Percentiles rank a stretch among this genome's conserved stretches.
Evolutionary conservation across 2,888 invertebrate species (phyloP).

Genomic region (Epinotia demarniana): DNA sequence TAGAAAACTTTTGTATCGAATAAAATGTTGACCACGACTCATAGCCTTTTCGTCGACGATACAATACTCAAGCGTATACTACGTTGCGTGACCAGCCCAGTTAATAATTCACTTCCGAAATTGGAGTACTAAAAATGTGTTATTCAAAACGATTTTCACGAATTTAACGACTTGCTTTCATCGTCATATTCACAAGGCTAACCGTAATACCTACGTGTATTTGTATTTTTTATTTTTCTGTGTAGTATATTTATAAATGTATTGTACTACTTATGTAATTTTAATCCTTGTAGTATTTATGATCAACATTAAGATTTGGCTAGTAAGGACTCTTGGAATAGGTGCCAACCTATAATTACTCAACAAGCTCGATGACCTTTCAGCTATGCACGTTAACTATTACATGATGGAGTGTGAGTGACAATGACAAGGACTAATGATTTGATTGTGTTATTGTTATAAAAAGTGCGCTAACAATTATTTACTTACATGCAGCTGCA

Average conservation of each 20-base stretch:
- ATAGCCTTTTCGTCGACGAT: constrained; percentile 9
- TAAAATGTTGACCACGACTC: constrained; percentile 8
- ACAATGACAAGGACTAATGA: constrained; percentile 19
- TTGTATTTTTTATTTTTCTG: neutral
- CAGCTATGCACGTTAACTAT: constrained; percentile 4
- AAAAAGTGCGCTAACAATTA: constrained; percentile 53
- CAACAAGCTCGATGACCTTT: constrained; percentile 6
- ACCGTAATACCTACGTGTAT: too few species aligned
- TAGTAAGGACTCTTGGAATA: neutral
- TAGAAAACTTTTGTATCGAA: constrained; percentile 3
- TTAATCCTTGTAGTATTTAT: neutral
- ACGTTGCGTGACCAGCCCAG: constrained; percentile 29
- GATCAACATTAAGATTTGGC: neutral
- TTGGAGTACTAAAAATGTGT: constrained; percentile 15
- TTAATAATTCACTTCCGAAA: constrained; percentile 36
- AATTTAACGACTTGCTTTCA: constrained; percentile 1
- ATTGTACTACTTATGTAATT: neutral
- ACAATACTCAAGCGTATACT: constrained; percentile 34
- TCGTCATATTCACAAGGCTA: neutral
- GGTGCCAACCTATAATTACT: neutral
- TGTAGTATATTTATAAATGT: neutral
- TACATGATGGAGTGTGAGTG: constrained; percentile 17
- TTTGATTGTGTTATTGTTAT: constrained; percentile 51
- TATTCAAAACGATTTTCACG: constrained; percentile 13
- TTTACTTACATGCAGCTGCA: constrained; percentile 64